Evolutionary conservation across 2,113 vertebrate genomes (phyloP).

Genomic region (western clawed frog (Xenopus tropicalis)): DNA sequence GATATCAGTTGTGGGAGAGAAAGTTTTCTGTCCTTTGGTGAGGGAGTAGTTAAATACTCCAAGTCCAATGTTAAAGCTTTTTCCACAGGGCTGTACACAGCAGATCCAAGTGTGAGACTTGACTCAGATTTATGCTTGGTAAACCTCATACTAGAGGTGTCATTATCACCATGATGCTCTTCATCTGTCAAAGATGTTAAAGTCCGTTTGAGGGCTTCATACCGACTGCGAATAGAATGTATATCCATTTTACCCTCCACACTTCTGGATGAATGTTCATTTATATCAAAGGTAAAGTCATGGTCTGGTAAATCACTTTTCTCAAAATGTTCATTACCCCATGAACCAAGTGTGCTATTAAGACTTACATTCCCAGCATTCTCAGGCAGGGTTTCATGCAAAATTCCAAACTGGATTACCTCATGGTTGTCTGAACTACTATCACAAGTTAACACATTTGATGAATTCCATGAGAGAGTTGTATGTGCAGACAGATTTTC

Average conservation of each 20-base stretch:
- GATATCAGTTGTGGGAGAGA: conserved; percentile 49
- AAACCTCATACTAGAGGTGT: conserved; percentile 21
- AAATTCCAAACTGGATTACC: conserved; percentile 44
- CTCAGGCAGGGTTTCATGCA: conserved; percentile 60
- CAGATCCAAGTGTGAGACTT: neutral
- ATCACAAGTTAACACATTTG: neutral
- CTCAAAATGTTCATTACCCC: neutral
- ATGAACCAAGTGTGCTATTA: conserved; percentile 20
- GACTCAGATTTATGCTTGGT: conserved; percentile 10
- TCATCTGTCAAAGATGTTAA: conserved; percentile 20
- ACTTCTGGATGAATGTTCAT: neutral
- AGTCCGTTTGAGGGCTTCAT: conserved; percentile 43
- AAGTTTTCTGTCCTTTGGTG: conserved; percentile 40
- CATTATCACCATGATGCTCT: conserved; percentile 35
- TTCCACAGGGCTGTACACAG: conserved; percentile 8
- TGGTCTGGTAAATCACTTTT: conserved; percentile 27
- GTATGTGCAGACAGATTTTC: conserved; percentile 11
- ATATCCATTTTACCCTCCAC: conserved; percentile 19
- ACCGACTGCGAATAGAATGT: conserved; percentile 23
- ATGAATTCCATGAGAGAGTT: conserved; percentile 2
- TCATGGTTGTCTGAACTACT: conserved; percentile 11
- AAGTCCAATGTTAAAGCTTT: conserved; percentile 33
- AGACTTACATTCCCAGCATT: conserved; percentile 35
- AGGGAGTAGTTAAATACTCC: conserved; percentile 37
- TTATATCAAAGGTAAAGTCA: neutral